Conservation (phyloP, 2,888 invertebrate genomes). For the Prosopocoilus inquinatus region DNA sequence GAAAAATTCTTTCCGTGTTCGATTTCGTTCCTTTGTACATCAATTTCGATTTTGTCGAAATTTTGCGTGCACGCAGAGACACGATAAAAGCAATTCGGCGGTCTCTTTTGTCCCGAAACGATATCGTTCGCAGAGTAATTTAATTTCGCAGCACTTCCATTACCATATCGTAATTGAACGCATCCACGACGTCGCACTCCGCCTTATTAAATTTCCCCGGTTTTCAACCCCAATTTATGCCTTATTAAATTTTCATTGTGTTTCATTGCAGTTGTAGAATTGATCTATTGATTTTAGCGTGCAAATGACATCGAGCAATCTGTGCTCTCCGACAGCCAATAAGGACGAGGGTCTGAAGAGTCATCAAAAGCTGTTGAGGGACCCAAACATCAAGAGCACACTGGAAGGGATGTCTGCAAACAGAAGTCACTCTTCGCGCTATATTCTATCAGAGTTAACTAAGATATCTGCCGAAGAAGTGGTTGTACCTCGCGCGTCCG, state of each 20-base stretch:
- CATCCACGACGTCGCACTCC: not conserved
- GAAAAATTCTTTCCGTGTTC: too few relatives aligned
- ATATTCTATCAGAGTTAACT: constrained; percentile 5
- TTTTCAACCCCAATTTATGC: constrained; percentile 1
- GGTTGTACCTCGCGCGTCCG: not conserved
- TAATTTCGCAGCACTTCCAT: not conserved
- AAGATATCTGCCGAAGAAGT: not conserved
- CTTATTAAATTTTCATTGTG: constrained; percentile 1
- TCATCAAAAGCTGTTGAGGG: constrained; percentile 28
- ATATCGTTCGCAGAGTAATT: too few relatives aligned
- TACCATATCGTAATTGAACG: not conserved
- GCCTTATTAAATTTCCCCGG: constrained; percentile 1
- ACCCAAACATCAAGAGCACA: constrained; percentile 22
- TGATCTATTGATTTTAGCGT: constrained; percentile 24
- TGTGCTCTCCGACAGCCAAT: constrained; percentile 27
- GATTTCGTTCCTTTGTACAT: too few relatives aligned
- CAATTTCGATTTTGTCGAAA: too few relatives aligned
- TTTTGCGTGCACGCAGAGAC: too few relatives aligned
- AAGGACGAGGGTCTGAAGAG: constrained; percentile 26
- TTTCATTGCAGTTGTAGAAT: constrained; percentile 1
- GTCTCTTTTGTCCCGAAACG: too few relatives aligned
- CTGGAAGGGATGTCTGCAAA: constrained; percentile 20
- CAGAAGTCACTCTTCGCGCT: constrained; percentile 30
- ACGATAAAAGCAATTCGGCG: too few relatives aligned
- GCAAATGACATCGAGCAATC: constrained; percentile 22